These are phyloP conservation scores for Aleiodes testaceus DNA, from an alignment of 2,888 invertebrate genomes.

Conservation along the genomic window DNA sequence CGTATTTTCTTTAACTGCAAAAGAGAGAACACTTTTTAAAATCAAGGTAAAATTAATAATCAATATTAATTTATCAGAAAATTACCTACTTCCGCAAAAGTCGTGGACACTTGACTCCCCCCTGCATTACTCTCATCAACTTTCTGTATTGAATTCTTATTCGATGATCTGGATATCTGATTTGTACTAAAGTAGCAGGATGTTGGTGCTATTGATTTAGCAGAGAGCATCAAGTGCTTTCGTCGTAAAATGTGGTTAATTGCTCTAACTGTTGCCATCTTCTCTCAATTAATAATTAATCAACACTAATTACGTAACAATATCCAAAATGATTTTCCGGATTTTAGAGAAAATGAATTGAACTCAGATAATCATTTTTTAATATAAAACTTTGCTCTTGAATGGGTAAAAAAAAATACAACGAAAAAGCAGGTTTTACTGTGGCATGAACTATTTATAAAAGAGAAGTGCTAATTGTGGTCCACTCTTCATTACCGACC, in stretches of 20 bases:
- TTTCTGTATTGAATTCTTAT: conserved; percentile 57
- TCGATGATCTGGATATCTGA: conserved; percentile 50
- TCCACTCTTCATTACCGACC: too few species aligned
- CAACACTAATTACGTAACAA: neutral
- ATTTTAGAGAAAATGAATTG: neutral
- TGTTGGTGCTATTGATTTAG: conserved; percentile 43
- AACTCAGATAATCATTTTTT: too few species aligned
- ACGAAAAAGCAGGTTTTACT: too few species aligned
- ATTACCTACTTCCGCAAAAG: conserved; percentile 68
- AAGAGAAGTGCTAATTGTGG: too few species aligned
- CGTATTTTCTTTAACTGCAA: conserved; percentile 87
- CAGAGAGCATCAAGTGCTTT: conserved; percentile 49
- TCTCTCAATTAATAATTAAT: conserved; percentile 45
- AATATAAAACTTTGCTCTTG: too few species aligned
- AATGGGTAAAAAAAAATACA: too few species aligned
- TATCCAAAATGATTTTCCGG: neutral
- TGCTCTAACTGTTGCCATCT: conserved; percentile 61
- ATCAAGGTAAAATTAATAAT: too few species aligned
- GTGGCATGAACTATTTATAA: too few species aligned
- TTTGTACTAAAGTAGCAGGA: conserved; percentile 40
- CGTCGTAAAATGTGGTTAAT: conserved; percentile 56
- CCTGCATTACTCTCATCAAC: conserved; percentile 49
- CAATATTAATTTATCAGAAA: conserved; percentile 40
- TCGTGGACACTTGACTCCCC: conserved; percentile 59
- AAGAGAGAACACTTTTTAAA: neutral